Conservation (phyloP, 2,888 invertebrate genomes). For the Caenorhabditis doughertyi region DNA sequence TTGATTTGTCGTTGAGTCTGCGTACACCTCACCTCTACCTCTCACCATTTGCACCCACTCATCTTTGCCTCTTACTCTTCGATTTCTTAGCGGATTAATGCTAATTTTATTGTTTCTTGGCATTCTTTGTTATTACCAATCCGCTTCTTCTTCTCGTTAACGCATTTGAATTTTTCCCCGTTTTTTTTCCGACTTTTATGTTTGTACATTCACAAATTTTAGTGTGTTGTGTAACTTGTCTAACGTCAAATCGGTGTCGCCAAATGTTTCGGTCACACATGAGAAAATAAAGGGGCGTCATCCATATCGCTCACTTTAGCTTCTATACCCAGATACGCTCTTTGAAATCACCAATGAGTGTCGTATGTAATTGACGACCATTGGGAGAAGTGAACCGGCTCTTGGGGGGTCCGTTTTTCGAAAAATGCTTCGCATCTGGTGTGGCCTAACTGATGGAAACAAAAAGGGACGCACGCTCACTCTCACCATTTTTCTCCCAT, state of each 20-base stretch:
- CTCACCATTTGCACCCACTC: constrained; percentile 55
- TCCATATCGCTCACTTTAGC: constrained; percentile 20
- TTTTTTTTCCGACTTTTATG: constrained; percentile 22
- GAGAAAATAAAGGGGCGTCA: constrained; percentile 21
- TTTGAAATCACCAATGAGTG: constrained; percentile 63
- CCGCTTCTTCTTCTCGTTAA: neutral
- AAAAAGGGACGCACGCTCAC: constrained; percentile 9
- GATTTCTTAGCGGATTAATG: constrained; percentile 53
- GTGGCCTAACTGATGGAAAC: constrained; percentile 30
- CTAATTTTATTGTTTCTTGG: constrained; percentile 38
- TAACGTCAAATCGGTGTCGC: neutral
- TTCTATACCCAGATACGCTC: constrained; percentile 27
- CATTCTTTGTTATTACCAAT: neutral
- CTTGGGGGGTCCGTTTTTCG: constrained; percentile 50
- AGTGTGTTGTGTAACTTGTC: neutral
- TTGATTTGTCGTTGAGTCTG: constrained; percentile 5
- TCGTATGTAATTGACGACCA: constrained; percentile 62
- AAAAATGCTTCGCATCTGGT: constrained; percentile 54
- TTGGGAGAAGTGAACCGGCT: constrained; percentile 39
- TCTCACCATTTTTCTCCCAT: constrained; percentile 46
- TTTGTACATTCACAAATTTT: constrained; percentile 8
- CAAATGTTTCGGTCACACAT: neutral
- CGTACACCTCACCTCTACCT: constrained; percentile 28
- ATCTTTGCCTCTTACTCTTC: constrained; percentile 15
- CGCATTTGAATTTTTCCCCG: constrained; percentile 2